Base-by-base conservation (phyloP, 2,888 invertebrate species). In the Drosophila prostipennis region DNA sequence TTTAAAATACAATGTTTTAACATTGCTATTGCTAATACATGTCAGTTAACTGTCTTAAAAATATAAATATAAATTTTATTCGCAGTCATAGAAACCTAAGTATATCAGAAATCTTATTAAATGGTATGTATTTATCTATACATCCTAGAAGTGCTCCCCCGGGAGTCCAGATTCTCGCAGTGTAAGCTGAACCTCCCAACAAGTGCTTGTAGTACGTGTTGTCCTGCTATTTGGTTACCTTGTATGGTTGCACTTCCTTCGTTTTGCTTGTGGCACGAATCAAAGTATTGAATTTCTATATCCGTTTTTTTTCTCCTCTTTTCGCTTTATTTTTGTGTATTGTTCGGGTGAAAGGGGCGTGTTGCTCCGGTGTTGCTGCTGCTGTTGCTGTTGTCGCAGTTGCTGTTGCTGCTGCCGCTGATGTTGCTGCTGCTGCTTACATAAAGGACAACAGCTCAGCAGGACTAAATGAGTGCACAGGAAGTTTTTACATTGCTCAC, bases 201-300 rank as follows among this genome's bases (percentile, higher is more conserved):
- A 77, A 76, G 82, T 85, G 80, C 74, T 69, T 58, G 83, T 83
- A 83, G 83, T 86, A 86, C 86, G 82, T 83, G 83, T 83, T 83
- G 79, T 83, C 77, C 86, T 77, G 86, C 79, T 82, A 85, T 83
- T 83, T 83, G 82, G 82, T 83, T 83, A 82, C 86, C 80, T 85
- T 82, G 83, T 85, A 82, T 78, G 82, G 85, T 85, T 82, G 82
- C 86, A 85, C 86, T 83, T 83, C 82, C 82, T 85, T 68, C 59
- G 56, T 39, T 46, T 43, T 56, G 54, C 79, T 64, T 67, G 71
- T 86, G 90, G 90, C 91, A 91, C 91, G 91, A 90, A 91, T 91
- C 91, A 91, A 89, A 89, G 89, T 91, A 91, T 91, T 89, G 88
- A 89, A 89, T 91, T 91, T 90, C 91, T 89, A 91, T 91, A 90